A percentile compares a stretch with the other conserved stretches of the same genome.
phyloP scores from a whole-genome alignment of 2,888 invertebrate genomes.

The Cotesia congregata region DNA sequence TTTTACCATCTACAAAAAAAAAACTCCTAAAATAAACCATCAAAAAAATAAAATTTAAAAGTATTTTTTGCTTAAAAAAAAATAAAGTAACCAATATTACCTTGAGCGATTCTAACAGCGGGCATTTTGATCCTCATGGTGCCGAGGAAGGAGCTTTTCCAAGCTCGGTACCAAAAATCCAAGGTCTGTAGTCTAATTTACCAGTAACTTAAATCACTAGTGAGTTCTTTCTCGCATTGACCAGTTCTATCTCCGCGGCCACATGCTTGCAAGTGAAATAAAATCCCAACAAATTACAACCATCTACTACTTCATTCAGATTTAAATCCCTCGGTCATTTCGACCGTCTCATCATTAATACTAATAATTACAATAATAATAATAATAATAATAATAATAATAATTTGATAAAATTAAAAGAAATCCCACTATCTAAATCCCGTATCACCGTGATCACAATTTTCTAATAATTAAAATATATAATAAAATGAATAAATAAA shows the following conservation, averaged over 20 bases:
- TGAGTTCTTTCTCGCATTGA: background rate
- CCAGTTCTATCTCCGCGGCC: background rate
- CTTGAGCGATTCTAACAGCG: slow-evolving; percentile 96
- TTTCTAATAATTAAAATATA: too few species aligned
- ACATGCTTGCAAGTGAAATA: background rate
- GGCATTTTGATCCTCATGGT: slow-evolving; percentile 99
- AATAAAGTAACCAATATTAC: slow-evolving; percentile 73
- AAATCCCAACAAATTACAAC: background rate
- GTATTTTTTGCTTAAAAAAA: background rate
- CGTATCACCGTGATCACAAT: too few species aligned
- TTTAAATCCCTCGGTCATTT: background rate
- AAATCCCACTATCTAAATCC: too few species aligned
- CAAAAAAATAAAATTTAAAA: too few species aligned
- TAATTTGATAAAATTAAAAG: too few species aligned
- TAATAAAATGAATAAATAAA: too few species aligned
- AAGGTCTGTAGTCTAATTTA: background rate
- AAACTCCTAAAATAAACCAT: too few species aligned
- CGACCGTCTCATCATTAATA: background rate
- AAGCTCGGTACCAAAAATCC: background rate
- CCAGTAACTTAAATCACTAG: background rate
- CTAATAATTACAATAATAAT: background rate
- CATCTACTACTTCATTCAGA: background rate
- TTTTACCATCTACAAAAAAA: too few species aligned
- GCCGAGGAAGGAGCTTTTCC: slow-evolving; percentile 59
- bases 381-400: too few species aligned